phyloP scores from a whole-genome alignment of 2,797 vertebrate genomes.

The Syngnathus rostellatus region DNA sequence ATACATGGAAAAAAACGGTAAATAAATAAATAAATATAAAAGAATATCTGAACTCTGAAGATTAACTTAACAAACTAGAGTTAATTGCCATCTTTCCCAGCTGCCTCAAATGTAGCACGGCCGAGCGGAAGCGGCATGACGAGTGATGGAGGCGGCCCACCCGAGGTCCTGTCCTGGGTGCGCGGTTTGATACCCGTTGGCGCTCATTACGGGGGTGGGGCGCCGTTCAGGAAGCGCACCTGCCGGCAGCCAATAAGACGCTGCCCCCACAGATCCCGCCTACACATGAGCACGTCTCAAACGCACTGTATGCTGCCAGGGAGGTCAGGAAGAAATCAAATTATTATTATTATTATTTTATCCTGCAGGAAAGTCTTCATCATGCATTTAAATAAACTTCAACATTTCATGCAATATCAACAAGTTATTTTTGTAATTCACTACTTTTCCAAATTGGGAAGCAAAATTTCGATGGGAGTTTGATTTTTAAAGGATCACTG shows the following conservation, averaged over 20 bases:
- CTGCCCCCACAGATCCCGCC: constrained; percentile 59
- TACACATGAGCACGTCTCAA: constrained; percentile 17
- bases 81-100: neutral
- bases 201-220: constrained; percentile 58
- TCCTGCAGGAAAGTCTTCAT: neutral
- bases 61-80: neutral
- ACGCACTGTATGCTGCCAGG: neutral
- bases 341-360: neutral
- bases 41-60: too few relatives aligned
- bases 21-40: too few relatives aligned
- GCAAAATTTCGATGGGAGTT: neutral
- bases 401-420: neutral
- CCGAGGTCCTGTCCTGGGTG: constrained; percentile 15
- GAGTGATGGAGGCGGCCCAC: neutral
- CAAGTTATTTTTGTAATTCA: too few relatives aligned
- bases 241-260: constrained; percentile 57
- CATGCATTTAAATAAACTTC: neutral
- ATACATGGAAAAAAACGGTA: too few relatives aligned
- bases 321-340: neutral
- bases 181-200: constrained; percentile 47
- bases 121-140: neutral
- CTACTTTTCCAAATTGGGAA: neutral
- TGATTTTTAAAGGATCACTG: too few relatives aligned
- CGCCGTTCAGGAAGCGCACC: constrained; percentile 57
- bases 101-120: neutral